Conservation (phyloP, 2,888 invertebrate genomes). For the Chymomyza amoena region DNA sequence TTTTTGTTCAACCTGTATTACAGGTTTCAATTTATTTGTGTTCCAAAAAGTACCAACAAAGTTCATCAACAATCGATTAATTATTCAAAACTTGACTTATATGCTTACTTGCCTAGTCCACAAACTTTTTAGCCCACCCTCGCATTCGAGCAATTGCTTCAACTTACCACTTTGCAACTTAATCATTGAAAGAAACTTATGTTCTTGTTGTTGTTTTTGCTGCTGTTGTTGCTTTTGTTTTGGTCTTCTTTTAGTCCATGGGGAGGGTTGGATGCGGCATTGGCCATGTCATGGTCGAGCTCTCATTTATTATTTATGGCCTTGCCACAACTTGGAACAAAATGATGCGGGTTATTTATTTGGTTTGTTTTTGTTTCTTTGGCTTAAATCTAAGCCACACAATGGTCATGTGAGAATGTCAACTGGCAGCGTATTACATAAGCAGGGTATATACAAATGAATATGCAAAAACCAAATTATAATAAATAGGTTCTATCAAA, state of each 20-base stretch:
- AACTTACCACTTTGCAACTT: background rate
- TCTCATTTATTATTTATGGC: background rate
- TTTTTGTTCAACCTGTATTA: too few relatives aligned
- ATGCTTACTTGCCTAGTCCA: too few relatives aligned
- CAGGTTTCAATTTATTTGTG: too few relatives aligned
- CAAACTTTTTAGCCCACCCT: too few relatives aligned
- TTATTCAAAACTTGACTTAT: too few relatives aligned
- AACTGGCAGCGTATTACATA: background rate
- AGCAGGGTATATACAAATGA: background rate
- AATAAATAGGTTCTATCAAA: background rate
- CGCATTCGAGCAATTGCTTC: background rate
- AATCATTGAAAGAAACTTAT: conserved; percentile 14
- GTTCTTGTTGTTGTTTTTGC: conserved; percentile 21
- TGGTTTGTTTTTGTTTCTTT: background rate
- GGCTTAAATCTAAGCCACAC: background rate
- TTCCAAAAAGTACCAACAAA: too few relatives aligned
- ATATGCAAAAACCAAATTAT: background rate
- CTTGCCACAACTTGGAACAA: background rate
- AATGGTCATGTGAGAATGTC: background rate
- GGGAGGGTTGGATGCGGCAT: background rate
- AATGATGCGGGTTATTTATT: background rate
- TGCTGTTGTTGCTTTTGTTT: conserved; percentile 16
- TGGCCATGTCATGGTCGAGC: background rate
- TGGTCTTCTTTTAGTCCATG: background rate
- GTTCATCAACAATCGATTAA: too few relatives aligned